Percentiles rank a stretch among this genome's conserved stretches.
These are phyloP conservation scores for Podarcis muralis DNA, from an alignment of 2,113 vertebrate genomes.

Conservation along the genomic window DNA sequence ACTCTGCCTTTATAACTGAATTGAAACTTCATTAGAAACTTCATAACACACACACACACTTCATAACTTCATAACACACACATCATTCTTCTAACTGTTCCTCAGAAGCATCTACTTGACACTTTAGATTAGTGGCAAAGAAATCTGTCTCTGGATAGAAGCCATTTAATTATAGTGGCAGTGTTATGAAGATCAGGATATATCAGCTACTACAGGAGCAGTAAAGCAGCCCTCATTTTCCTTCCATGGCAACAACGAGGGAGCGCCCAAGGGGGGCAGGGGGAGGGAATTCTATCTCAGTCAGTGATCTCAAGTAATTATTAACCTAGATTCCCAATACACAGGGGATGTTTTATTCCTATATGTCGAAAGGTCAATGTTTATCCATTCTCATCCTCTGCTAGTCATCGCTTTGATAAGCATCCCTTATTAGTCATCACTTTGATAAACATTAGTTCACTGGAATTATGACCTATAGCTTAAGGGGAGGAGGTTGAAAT, in stretches of 20 bases:
- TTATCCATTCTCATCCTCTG: constrained; percentile 37
- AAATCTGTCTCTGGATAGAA: constrained; percentile 17
- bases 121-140: constrained; percentile 34
- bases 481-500: constrained; percentile 43
- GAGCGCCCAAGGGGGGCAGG: background rate
- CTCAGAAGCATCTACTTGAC: constrained; percentile 10
- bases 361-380: constrained; percentile 46
- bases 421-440: constrained; percentile 28
- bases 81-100: constrained; percentile 40
- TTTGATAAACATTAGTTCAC: constrained; percentile 43
- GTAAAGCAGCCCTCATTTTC: constrained; percentile 12
- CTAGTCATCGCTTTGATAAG: constrained; percentile 36
- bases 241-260: constrained; percentile 32
- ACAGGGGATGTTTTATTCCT: constrained; percentile 46
- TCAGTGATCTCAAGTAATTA: constrained; percentile 34
- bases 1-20: background rate
- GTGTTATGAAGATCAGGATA: background rate
- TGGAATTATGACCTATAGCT: constrained; percentile 32
- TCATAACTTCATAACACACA: constrained; percentile 9
- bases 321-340: constrained; percentile 38
- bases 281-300: constrained; percentile 16
- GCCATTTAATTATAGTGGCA: background rate
- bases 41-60: constrained; percentile 29
- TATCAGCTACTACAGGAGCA: background rate
- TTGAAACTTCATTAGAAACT: constrained; percentile 4